A percentile compares a stretch with the other conserved stretches of the same genome.
Evolutionary conservation across 2,888 invertebrate genomes (phyloP).

Genomic region (Epistrophe eligans): DNA sequence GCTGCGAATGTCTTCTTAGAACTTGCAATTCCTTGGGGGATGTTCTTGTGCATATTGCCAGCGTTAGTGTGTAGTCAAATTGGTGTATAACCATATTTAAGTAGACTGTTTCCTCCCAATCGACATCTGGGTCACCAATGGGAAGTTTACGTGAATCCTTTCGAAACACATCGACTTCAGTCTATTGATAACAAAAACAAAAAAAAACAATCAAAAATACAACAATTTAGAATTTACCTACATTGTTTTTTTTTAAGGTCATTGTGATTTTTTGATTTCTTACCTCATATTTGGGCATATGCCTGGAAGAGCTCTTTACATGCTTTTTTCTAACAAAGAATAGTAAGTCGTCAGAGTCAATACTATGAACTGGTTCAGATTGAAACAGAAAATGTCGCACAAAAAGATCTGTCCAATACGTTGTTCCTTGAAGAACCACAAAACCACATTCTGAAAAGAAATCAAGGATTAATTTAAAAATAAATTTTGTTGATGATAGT

Average conservation of each 20-base stretch:
- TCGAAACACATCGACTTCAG: conserved; percentile 98
- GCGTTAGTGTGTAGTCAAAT: conserved; percentile 98
- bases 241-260: background rate
- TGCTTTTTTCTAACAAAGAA: conserved; percentile 98
- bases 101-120: conserved; percentile 99
- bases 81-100: conserved; percentile 99
- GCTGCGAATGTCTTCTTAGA: conserved; percentile 94
- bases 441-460: conserved; percentile 91
- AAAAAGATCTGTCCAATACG: conserved; percentile 98
- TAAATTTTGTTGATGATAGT: background rate
- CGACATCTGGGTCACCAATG: conserved; percentile 97
- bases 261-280: conserved; percentile 57
- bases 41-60: conserved; percentile 98
- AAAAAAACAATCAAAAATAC: background rate
- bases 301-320: conserved; percentile 93
- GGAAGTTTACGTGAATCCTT: conserved; percentile 98
- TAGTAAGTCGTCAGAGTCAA: conserved; percentile 96
- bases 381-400: conserved; percentile 96
- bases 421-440: conserved; percentile 95
- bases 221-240: background rate
- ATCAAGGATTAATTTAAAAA: background rate
- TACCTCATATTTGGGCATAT: conserved; percentile 95
- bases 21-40: conserved; percentile 99
- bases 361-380: conserved; percentile 90
- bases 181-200: conserved; percentile 86